Conservation (phyloP, 2,797 vertebrate species). For the Alectoris magna region DNA sequence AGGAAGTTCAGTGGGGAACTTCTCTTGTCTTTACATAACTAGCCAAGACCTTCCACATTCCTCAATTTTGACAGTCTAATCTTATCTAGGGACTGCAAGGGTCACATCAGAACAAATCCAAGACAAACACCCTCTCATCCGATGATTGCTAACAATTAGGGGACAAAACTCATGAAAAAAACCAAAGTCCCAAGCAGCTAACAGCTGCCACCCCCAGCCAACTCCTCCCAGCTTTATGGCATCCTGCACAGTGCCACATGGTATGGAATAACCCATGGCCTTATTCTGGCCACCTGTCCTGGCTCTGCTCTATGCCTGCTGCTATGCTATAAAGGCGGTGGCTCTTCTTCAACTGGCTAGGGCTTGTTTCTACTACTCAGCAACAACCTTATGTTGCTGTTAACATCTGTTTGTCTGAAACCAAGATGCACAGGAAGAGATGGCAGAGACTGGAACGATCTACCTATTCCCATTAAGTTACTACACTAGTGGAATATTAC, state of each 20-base stretch:
- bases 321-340: too few relatives aligned
- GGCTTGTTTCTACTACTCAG: too few relatives aligned
- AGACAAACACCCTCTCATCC: not conserved
- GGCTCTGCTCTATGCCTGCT: too few relatives aligned
- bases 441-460: not conserved
- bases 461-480: not conserved
- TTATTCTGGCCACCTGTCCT: too few relatives aligned
- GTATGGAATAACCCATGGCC: too few relatives aligned
- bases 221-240: too few relatives aligned
- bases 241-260: too few relatives aligned
- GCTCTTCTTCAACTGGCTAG: too few relatives aligned
- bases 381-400: too few relatives aligned
- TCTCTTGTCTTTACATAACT: not conserved
- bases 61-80: not conserved
- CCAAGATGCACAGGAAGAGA: not conserved
- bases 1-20: not conserved
- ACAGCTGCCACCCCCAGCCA: too few relatives aligned
- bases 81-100: not conserved
- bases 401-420: too few relatives aligned
- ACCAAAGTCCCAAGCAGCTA: too few relatives aligned
- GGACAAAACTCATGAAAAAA: rapidly evolving
- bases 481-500: not conserved
- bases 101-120: not conserved
- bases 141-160: not conserved
- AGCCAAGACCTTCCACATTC: not conserved